A percentile compares a stretch with the other conserved stretches of the same genome.
Conservation (phyloP, 2,797 vertebrate species). For the Pangasius sanitwongsei region DNA sequence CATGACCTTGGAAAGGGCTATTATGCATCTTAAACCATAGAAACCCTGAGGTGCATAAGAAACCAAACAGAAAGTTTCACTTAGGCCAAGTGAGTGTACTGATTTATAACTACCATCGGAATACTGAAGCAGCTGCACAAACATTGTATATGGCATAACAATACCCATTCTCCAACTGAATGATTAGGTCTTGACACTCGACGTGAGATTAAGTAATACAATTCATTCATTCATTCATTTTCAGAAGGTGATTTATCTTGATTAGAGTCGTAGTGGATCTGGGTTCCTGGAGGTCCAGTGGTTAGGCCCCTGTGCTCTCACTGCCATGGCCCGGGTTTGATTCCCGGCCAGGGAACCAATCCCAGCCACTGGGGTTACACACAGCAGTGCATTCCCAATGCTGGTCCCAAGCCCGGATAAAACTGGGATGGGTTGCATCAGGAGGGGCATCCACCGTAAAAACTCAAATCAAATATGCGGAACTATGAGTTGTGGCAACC, state of each 20-base stretch:
- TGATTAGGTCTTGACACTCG: background rate
- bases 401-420: too few relatives aligned
- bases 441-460: too few relatives aligned
- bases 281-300: too few relatives aligned
- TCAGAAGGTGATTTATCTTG: background rate
- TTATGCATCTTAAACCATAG: conserved; percentile 72
- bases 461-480: too few relatives aligned
- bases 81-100: conserved; percentile 35
- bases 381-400: too few relatives aligned
- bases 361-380: too few relatives aligned
- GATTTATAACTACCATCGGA: conserved; percentile 33
- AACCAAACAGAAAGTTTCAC: conserved; percentile 38
- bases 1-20: conserved; percentile 71
- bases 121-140: conserved; percentile 36
- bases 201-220: background rate
- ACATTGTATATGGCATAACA: conserved; percentile 35
- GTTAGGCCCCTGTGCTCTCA: too few relatives aligned
- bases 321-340: too few relatives aligned
- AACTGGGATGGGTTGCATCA: too few relatives aligned
- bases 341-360: too few relatives aligned
- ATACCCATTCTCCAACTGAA: conserved; percentile 20
- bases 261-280: background rate
- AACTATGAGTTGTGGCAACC: too few relatives aligned
- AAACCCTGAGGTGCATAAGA: conserved; percentile 54
- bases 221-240: background rate